A percentile compares a stretch with the other conserved stretches of the same genome.
Conservation (phyloP, 2,888 invertebrate species). For the Hydrotaea diabolus region DNA sequence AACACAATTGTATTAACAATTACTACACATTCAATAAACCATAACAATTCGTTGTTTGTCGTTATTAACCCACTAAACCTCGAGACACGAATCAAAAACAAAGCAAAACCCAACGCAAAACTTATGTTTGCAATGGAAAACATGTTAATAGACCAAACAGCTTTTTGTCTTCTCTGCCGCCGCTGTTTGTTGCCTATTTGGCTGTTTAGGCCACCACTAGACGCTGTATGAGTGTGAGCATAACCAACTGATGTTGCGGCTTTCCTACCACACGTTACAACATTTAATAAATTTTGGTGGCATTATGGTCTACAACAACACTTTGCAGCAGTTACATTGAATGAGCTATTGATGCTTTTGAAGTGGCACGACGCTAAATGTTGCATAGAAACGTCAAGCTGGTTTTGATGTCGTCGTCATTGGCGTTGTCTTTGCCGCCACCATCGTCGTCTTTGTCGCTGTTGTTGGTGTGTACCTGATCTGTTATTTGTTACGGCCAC, state of each 20-base stretch:
- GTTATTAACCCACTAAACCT: constrained; percentile 19
- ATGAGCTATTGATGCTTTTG: constrained; percentile 19
- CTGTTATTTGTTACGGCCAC: too few species aligned
- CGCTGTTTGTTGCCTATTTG: background rate
- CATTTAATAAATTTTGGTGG: constrained; percentile 9
- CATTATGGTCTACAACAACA: background rate
- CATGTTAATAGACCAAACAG: constrained; percentile 21
- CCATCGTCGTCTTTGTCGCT: background rate
- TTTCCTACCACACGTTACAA: constrained; percentile 25
- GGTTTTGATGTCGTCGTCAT: constrained; percentile 36
- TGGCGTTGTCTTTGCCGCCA: constrained; percentile 31
- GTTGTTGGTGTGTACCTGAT: too few species aligned
- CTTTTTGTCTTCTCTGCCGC: background rate
- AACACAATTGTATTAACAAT: background rate
- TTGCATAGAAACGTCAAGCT: constrained; percentile 52
- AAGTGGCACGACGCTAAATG: constrained; percentile 47
- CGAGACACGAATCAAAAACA: background rate
- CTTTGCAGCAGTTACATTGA: too few species aligned
- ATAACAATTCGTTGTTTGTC: constrained; percentile 7
- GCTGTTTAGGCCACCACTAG: too few species aligned
- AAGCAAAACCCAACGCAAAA: background rate
- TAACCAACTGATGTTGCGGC: background rate
- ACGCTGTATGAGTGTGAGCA: too few species aligned
- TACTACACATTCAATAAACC: background rate
- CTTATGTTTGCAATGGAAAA: constrained; percentile 6